Conservation (phyloP, 2,113 vertebrate species). For the Larimichthys crocea region DNA sequence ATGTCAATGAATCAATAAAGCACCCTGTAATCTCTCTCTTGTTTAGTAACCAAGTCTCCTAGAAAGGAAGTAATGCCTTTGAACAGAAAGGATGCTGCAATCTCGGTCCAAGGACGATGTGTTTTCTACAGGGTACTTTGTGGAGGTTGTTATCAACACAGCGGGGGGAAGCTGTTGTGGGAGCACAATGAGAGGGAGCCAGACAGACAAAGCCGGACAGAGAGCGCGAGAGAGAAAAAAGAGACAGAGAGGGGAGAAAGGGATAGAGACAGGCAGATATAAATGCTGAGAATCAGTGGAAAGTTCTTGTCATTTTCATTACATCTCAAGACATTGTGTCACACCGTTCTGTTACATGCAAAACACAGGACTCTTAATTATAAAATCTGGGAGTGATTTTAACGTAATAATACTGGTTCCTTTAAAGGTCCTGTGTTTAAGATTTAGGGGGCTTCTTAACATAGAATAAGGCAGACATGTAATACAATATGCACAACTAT, state of each 20-base stretch:
- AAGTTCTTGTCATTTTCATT: background rate
- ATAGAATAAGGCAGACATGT: no score
- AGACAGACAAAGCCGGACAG: slow-evolving; percentile 43
- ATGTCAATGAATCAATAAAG: slow-evolving; percentile 64
- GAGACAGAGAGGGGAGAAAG: background rate
- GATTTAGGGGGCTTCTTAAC: no score
- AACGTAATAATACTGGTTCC: background rate
- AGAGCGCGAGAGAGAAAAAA: background rate
- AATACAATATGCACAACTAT: no score
- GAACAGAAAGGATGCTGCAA: slow-evolving; percentile 60
- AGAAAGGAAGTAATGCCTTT: slow-evolving; percentile 55
- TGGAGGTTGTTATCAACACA: slow-evolving; percentile 69
- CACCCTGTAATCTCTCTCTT: slow-evolving; percentile 62
- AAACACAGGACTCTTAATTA: background rate
- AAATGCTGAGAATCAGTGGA: slow-evolving; percentile 16
- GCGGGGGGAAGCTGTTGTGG: slow-evolving; percentile 30
- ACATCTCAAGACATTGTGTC: background rate
- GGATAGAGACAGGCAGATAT: background rate
- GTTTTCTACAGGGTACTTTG: slow-evolving; percentile 65
- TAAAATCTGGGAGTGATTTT: background rate
- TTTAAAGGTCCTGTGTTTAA: no score
- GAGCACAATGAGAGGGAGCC: slow-evolving; percentile 29
- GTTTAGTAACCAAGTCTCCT: slow-evolving; percentile 64
- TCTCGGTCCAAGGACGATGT: slow-evolving; percentile 68
- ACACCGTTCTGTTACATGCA: background rate